Evolutionary conservation across 2,797 vertebrate genomes (phyloP).

Genomic region (Artibeus lituratus): DNA sequence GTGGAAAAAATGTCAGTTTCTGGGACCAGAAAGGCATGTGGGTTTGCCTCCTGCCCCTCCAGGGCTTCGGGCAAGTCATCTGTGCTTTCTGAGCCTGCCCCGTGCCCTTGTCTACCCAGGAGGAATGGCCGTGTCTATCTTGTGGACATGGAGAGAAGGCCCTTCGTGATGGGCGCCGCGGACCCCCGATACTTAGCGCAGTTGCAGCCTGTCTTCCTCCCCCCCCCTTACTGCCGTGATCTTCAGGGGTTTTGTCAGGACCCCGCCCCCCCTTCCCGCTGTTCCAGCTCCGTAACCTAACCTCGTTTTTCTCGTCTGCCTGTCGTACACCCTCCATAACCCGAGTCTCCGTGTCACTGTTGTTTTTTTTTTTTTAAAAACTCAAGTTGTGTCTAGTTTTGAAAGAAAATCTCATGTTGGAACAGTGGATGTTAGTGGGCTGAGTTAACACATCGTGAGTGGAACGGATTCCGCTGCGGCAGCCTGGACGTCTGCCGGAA

Average conservation of each 20-base stretch:
- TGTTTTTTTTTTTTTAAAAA: background rate
- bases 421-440: background rate
- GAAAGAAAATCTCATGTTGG: background rate
- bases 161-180: background rate
- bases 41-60: background rate
- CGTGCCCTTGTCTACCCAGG: rapidly evolving
- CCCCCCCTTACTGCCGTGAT: background rate
- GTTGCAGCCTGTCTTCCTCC: background rate
- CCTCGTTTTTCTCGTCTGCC: background rate
- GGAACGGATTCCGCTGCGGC: background rate
- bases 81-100: background rate
- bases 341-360: background rate
- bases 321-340: background rate
- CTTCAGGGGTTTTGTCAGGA: no score
- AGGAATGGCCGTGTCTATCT: rapidly evolving
- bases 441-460: background rate
- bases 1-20: background rate
- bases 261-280: background rate
- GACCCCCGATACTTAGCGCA: rapidly evolving
- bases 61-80: background rate
- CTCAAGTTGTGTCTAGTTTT: background rate
- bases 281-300: background rate
- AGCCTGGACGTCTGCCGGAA: background rate
- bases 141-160: background rate
- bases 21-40: background rate